These are phyloP conservation scores for Ianthella basta DNA, from an alignment of 37 sponge, comb jelly and placozoan genomes.

Conservation along the genomic window DNA sequence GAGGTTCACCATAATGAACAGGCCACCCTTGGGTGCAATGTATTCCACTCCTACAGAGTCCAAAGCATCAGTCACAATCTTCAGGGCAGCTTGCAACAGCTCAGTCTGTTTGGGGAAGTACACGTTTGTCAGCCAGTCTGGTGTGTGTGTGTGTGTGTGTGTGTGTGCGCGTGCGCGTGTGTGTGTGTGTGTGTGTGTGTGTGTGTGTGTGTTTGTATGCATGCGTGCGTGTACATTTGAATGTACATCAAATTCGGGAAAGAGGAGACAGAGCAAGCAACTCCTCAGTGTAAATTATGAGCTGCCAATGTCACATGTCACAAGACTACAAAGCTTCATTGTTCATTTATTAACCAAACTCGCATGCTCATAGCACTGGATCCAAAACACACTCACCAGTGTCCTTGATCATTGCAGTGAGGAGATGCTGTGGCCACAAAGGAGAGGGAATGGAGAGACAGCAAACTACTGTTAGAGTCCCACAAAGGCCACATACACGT, in stretches of 20 bases:
- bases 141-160: too few relatives aligned
- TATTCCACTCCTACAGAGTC: background rate
- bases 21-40: background rate
- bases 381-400: too few relatives aligned
- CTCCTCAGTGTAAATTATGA: too few relatives aligned
- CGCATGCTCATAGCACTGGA: too few relatives aligned
- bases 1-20: background rate
- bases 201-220: conserved; percentile 21
- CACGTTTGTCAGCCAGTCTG: conserved; percentile 12
- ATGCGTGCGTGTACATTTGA: background rate
- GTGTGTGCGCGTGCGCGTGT: conserved; percentile 2
- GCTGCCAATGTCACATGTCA: too few relatives aligned
- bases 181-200: conserved; percentile 28
- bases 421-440: background rate
- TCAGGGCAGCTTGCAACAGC: background rate
- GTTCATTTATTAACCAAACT: too few relatives aligned
- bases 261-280: too few relatives aligned
- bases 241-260: too few relatives aligned
- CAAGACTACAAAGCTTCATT: too few relatives aligned
- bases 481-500: too few relatives aligned
- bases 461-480: background rate
- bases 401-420: too few relatives aligned
- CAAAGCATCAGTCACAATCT: conserved; percentile 17
- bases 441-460: background rate
- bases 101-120: conserved; percentile 17